Evolutionary conservation across 2,888 invertebrate species (phyloP).

Genomic region (Cheilosia variabilis): DNA sequence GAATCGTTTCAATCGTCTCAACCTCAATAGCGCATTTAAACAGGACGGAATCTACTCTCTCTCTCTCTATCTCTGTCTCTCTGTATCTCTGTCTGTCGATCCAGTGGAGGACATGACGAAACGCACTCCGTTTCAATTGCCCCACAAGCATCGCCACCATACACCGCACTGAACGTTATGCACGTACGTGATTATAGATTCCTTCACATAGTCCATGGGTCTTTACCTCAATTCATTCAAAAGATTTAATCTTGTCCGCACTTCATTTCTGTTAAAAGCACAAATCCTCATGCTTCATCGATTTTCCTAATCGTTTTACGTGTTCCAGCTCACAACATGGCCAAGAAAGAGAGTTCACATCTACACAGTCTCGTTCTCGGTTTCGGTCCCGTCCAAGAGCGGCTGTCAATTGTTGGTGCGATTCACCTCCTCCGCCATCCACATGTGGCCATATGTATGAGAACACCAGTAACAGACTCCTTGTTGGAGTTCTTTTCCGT

Average conservation of each 20-base stretch:
- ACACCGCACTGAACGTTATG: constrained; percentile 25
- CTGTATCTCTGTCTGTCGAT: neutral
- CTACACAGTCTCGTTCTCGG: constrained; percentile 10
- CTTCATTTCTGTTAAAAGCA: constrained; percentile 78
- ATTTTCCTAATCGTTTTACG: constrained; percentile 76
- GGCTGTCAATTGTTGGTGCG: constrained; percentile 69
- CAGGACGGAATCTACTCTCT: constrained; percentile 2
- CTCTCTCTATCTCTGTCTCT: neutral
- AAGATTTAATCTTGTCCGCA: constrained; percentile 79
- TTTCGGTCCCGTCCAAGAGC: constrained; percentile 62
- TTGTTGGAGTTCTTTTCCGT: constrained; percentile 48
- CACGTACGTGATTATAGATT: constrained; percentile 74
- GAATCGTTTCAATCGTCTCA: constrained; percentile 27
- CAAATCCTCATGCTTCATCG: constrained; percentile 75
- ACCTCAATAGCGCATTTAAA: constrained; percentile 27
- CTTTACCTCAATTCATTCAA: constrained; percentile 76
- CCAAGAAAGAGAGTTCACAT: constrained; percentile 23
- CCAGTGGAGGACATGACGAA: constrained; percentile 2
- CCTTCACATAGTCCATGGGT: constrained; percentile 72
- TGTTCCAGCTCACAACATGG: constrained; percentile 66
- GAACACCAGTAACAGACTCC: constrained; percentile 53
- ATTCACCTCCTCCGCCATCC: constrained; percentile 35
- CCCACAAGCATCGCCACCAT: constrained; percentile 13
- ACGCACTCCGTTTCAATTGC: constrained; percentile 36
- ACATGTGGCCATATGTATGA: constrained; percentile 57